Percentiles rank a stretch among this genome's conserved stretches.
These are phyloP conservation scores for Mamestra brassicae DNA, from an alignment of 2,888 invertebrate species.

Conservation along the genomic window DNA sequence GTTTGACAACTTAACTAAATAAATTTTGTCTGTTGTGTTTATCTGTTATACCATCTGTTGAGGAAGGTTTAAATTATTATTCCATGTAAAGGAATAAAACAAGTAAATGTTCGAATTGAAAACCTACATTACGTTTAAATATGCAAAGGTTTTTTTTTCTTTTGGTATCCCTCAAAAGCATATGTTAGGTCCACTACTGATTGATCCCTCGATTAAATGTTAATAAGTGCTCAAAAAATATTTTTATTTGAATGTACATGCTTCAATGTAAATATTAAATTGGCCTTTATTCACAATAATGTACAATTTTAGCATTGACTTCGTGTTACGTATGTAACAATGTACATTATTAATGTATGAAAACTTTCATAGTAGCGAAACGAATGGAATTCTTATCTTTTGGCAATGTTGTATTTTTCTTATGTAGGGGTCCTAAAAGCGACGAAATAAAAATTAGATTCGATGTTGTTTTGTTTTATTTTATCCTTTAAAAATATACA, in stretches of 20 bases:
- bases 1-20: neutral
- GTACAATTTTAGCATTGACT: constrained; percentile 39
- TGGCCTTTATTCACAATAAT: constrained; percentile 33
- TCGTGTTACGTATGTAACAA: constrained; percentile 52
- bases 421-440: constrained; percentile 84
- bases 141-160: neutral
- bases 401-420: constrained; percentile 84
- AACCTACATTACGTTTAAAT: neutral
- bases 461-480: constrained; percentile 72
- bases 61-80: neutral
- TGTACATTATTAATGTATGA: constrained; percentile 57
- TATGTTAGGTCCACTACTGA: neutral
- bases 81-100: neutral
- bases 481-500: neutral
- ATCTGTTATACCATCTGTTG: neutral
- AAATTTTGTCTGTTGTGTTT: neutral
- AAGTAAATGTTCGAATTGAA: neutral
- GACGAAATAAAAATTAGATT: constrained; percentile 87
- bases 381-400: constrained; percentile 71
- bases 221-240: neutral
- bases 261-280: neutral
- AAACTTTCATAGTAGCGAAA: constrained; percentile 64
- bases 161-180: neutral
- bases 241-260: neutral
- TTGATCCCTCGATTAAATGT: neutral